Evolutionary conservation across 1,140 invertebrate species (phyloP).

Genomic region (Paraescarpia echinospica): DNA sequence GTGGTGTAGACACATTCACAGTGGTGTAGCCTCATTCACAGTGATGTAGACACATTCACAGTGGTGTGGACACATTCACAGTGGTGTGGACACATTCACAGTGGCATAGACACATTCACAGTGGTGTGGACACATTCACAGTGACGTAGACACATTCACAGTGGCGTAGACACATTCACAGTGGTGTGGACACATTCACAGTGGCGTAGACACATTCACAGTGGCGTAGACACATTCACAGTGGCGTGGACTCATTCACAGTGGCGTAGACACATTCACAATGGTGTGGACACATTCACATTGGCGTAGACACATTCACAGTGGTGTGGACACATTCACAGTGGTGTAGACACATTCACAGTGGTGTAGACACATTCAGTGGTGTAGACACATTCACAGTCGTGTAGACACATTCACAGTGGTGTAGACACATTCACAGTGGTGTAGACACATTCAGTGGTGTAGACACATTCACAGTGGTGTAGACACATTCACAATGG

Average conservation of each 20-base stretch:
- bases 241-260: not conserved
- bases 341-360: not conserved
- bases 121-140: not conserved
- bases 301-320: not conserved
- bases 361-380: not conserved
- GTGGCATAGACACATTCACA: not conserved
- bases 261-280: not conserved
- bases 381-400: not conserved
- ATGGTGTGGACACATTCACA: not conserved
- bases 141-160: not conserved
- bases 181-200: not conserved
- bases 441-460: not conserved
- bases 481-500: not conserved
- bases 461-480: not conserved
- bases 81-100: not conserved
- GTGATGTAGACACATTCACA: not conserved
- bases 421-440: not conserved
- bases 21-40: not conserved
- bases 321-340: not conserved
- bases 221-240: not conserved
- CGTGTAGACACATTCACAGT: not conserved
- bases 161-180: not conserved
- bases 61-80: not conserved
- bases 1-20: not conserved
- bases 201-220: not conserved